A percentile compares a stretch with the other conserved stretches of the same genome.
phyloP scores from a whole-genome alignment of 2,113 vertebrate species.

The Elgaria multicarinata region DNA sequence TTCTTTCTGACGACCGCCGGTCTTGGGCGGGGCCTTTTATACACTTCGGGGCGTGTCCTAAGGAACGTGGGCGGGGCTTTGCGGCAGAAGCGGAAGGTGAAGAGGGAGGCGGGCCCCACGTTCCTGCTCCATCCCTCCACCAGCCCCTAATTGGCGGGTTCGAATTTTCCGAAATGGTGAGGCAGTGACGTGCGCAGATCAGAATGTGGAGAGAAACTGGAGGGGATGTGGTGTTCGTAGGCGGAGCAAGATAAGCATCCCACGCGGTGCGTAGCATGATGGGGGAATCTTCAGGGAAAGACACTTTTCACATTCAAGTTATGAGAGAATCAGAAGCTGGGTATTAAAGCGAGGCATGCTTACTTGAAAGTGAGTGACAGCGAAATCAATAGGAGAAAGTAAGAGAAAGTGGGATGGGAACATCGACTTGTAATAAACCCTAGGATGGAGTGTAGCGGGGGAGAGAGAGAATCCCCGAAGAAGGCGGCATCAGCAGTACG shows the following conservation, averaged over 20 bases:
- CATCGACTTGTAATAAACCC: neutral
- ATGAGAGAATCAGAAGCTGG: too few relatives aligned
- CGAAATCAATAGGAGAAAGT: neutral
- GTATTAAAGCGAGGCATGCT: neutral
- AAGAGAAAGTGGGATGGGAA: neutral
- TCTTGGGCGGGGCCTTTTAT: neutral
- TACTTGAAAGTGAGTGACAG: neutral
- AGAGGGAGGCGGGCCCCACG: neutral
- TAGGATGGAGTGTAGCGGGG: too few relatives aligned
- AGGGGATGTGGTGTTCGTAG: neutral
- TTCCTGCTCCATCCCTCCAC: neutral
- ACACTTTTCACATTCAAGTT: too few relatives aligned
- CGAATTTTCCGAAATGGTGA: constrained; percentile 20
- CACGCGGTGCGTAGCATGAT: neutral
- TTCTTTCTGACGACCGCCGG: rapidly evolving
- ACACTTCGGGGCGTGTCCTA: neutral
- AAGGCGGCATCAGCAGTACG: neutral
- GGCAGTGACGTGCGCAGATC: constrained; percentile 1
- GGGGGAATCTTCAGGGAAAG: too few relatives aligned
- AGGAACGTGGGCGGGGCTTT: rapidly evolving
- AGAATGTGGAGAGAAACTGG: neutral
- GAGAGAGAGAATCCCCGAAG: neutral
- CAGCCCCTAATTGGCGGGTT: constrained; percentile 57
- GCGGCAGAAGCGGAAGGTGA: neutral
- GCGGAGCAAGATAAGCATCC: too few relatives aligned